Evolutionary conservation across 2,113 vertebrate genomes (phyloP).

Genomic region (Callorhinus ursinus): DNA sequence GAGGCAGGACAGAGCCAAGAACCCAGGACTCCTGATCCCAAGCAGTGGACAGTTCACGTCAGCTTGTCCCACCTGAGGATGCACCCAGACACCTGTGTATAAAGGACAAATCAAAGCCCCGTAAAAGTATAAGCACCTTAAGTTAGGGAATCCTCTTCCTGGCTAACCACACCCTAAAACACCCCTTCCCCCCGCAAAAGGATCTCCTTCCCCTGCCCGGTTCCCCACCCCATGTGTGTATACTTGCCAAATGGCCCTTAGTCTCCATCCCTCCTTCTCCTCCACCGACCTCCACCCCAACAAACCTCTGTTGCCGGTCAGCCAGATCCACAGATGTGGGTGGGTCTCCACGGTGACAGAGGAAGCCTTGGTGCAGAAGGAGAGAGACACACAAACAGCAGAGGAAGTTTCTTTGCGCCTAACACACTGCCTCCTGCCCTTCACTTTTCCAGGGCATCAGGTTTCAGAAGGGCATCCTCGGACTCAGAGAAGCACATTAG

Average conservation of each 20-base stretch:
- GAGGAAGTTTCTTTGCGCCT: neutral
- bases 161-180: neutral
- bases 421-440: neutral
- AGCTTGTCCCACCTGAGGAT: neutral
- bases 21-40: neutral
- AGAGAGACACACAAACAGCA: slow-evolving; percentile 45
- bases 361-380: neutral
- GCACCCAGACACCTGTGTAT: neutral
- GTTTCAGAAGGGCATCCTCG: neutral
- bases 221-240: neutral
- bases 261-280: neutral
- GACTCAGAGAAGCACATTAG: neutral
- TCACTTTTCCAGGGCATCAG: neutral
- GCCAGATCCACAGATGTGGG: neutral
- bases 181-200: rapidly evolving
- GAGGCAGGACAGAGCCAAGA: neutral
- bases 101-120: neutral
- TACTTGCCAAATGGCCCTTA: neutral
- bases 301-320: neutral
- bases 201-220: neutral
- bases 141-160: neutral
- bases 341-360: slow-evolving; percentile 34
- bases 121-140: neutral
- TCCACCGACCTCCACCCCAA: neutral
- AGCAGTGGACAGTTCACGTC: neutral